These are phyloP conservation scores for Chloropsis hardwickii DNA, from an alignment of 2,113 vertebrate species.

Conservation along the genomic window DNA sequence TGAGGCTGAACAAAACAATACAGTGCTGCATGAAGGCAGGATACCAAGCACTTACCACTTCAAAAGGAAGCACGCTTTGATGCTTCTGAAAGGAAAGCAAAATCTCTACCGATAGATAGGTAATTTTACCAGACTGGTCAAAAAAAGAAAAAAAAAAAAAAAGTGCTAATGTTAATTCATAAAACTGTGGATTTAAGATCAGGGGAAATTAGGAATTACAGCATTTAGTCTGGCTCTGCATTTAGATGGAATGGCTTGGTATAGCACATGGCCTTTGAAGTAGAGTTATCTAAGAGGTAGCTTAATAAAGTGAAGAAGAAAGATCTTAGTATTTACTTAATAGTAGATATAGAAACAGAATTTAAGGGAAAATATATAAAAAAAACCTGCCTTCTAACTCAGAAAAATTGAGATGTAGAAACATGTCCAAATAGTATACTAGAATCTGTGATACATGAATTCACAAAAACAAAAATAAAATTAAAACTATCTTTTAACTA, in stretches of 20 bases:
- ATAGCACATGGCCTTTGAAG: neutral
- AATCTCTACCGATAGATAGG: neutral
- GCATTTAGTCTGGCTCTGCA: neutral
- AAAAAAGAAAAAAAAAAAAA: neutral
- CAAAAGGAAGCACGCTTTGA: conserved; percentile 11
- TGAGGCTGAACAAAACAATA: conserved; percentile 3
- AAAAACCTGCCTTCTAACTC: neutral
- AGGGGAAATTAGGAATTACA: conserved; percentile 21
- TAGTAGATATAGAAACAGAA: neutral
- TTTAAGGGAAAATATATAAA: neutral
- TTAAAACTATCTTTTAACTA: neutral
- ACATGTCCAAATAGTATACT: neutral
- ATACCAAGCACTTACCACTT: conserved; percentile 7
- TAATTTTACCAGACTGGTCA: neutral
- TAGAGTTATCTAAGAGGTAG: neutral
- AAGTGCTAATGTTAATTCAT: neutral
- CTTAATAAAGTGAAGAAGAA: conserved; percentile 3
- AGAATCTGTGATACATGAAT: neutral
- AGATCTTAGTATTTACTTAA: neutral
- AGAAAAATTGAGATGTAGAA: neutral
- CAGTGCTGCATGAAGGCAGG: neutral
- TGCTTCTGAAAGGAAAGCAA: conserved; percentile 7
- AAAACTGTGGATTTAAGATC: neutral
- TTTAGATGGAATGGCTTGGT: neutral
- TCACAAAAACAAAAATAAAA: neutral